Percentiles rank a stretch among this genome's conserved stretches.
Evolutionary conservation across 2,113 vertebrate genomes (phyloP).

Genomic region (Verasper variegatus): DNA sequence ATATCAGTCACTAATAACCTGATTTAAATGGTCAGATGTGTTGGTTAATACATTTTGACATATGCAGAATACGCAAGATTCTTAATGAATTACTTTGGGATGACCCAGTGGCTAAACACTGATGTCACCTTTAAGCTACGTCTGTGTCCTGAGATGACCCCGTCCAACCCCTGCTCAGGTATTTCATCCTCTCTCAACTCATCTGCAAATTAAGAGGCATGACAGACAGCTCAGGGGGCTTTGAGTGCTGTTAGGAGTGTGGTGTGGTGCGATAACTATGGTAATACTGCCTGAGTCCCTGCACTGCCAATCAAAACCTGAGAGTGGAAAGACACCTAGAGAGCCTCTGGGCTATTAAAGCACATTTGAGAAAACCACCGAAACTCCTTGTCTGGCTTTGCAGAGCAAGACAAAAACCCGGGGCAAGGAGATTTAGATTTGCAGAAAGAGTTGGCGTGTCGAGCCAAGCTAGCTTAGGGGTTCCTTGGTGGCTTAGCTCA

Average conservation of each 20-base stretch:
- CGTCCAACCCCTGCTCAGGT: conserved; percentile 27
- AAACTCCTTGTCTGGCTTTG: conserved; percentile 49
- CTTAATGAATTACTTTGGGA: too few relatives aligned
- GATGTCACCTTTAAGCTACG: too few relatives aligned
- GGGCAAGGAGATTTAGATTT: conserved; percentile 56
- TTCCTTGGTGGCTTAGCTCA: conserved; percentile 52
- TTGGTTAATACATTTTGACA: too few relatives aligned
- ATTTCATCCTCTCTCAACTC: conserved; percentile 32
- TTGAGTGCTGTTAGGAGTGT: conserved; percentile 53
- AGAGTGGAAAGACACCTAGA: conserved; percentile 44
- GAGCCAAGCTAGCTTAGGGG: conserved; percentile 47
- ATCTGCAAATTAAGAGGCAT: conserved; percentile 59
- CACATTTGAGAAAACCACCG: conserved; percentile 24
- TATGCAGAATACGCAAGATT: too few relatives aligned
- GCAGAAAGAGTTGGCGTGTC: conserved; percentile 33
- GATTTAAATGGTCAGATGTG: too few relatives aligned
- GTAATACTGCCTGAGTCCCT: conserved; percentile 56
- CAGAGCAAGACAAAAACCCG: conserved; percentile 55
- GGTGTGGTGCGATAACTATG: conserved; percentile 63
- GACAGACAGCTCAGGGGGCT: conserved; percentile 64
- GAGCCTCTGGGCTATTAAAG: conserved; percentile 42
- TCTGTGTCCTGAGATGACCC: neutral
- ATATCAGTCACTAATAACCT: too few relatives aligned
- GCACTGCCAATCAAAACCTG: conserved; percentile 68
- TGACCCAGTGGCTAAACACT: too few relatives aligned